These are phyloP conservation scores for Ochotona princeps DNA, from an alignment of 2,113 vertebrate species.

Conservation along the genomic window DNA sequence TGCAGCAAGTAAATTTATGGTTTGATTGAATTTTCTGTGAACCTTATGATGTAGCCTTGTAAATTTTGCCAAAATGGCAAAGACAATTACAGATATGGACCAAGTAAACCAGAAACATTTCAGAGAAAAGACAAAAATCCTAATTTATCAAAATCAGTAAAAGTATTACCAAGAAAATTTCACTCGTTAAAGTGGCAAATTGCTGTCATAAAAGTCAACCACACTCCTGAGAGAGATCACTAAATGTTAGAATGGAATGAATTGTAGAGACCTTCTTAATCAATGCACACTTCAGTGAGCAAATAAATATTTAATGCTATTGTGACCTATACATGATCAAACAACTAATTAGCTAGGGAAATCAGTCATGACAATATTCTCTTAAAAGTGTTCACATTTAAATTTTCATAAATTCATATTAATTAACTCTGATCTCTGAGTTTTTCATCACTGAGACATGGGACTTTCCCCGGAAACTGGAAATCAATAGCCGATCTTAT, in stretches of 20 bases:
- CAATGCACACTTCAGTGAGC: not conserved
- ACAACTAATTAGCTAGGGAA: not conserved
- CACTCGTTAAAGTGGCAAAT: not conserved
- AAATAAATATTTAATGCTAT: conserved; percentile 13
- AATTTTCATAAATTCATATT: not conserved
- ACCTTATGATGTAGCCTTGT: not conserved
- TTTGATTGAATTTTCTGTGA: too few relatives aligned
- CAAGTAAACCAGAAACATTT: not conserved
- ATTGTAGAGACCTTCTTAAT: not conserved
- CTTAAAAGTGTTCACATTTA: not conserved
- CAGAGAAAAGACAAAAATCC: not conserved
- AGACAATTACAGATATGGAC: not conserved
- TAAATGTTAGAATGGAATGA: not conserved
- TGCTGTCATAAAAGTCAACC: conserved; percentile 26
- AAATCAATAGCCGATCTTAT: not conserved
- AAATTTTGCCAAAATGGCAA: not conserved
- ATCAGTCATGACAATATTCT: not conserved
- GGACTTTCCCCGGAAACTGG: not conserved
- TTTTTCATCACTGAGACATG: not conserved
- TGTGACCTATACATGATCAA: not conserved
- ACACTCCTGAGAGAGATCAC: not conserved
- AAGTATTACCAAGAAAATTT: not conserved
- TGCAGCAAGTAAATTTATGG: too few relatives aligned
- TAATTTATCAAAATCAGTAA: not conserved
- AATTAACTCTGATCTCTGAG: not conserved